phyloP scores from a whole-genome alignment of 2,797 vertebrate genomes.

The Catamblyrhynchus diadema region DNA sequence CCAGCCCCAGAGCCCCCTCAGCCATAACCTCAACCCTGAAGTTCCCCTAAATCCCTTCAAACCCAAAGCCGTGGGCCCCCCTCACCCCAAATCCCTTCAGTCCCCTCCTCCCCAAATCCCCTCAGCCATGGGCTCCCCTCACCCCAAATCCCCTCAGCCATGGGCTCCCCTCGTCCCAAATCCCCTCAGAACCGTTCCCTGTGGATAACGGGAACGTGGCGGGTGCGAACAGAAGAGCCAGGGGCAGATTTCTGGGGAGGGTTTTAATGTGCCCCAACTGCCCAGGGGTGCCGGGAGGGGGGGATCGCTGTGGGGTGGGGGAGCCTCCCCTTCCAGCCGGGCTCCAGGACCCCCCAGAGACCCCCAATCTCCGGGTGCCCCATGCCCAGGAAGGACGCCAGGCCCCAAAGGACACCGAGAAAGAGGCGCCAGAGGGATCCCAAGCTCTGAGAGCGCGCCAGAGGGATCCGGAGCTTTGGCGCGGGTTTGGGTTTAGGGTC shows the following conservation, averaged over 20 bases:
- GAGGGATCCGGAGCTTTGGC: not conserved
- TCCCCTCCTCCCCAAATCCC: too few relatives aligned
- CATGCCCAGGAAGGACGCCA: fast-evolving
- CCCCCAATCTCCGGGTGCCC: not conserved
- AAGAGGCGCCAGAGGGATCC: not conserved
- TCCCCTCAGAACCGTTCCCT: not conserved
- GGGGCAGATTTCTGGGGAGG: not conserved
- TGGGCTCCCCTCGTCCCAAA: not conserved
- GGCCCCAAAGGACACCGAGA: not conserved
- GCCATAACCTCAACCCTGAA: not conserved
- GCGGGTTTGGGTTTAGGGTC: not conserved
- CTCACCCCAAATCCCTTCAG: too few relatives aligned
- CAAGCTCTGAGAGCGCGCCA: not conserved
- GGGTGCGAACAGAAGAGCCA: fast-evolving
- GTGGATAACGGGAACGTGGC: fast-evolving
- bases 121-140: too few relatives aligned
- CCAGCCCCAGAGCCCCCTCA: too few relatives aligned
- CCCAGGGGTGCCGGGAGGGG: fast-evolving
- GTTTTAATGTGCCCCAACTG: not conserved
- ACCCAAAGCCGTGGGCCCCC: not conserved
- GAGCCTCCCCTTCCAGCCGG: not conserved
- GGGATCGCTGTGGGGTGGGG: fast-evolving
- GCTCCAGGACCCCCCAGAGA: not conserved
- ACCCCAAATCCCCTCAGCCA: too few relatives aligned
- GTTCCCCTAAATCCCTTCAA: not conserved